phyloP scores from a whole-genome alignment of 1,140 invertebrate species.

The Cydia amplana region DNA sequence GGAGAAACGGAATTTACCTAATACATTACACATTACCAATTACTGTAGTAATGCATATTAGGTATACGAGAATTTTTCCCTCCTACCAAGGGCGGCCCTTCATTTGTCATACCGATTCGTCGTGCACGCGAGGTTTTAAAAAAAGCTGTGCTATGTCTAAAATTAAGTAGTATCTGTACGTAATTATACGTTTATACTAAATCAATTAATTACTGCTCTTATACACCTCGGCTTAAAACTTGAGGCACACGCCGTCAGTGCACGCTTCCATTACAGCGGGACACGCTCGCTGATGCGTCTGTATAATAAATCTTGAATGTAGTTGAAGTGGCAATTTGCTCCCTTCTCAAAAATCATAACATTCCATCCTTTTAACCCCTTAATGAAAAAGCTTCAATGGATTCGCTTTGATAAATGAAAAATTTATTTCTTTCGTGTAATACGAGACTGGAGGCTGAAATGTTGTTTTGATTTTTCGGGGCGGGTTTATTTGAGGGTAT shows the following conservation, averaged over 20 bases:
- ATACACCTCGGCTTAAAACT: neutral
- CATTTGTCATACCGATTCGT: no score
- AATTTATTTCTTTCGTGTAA: neutral
- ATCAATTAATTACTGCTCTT: neutral
- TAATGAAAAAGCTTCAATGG: constrained; percentile 16
- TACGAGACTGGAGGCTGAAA: neutral
- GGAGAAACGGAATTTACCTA: no score
- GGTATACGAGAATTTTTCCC: no score
- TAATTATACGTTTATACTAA: neutral
- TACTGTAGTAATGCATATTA: no score
- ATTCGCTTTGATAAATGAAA: neutral
- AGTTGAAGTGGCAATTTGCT: constrained; percentile 34
- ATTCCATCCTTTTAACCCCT: constrained; percentile 22
- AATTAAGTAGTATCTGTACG: neutral
- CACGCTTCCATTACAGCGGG: constrained; percentile 36
- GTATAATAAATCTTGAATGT: constrained; percentile 34
- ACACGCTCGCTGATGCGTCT: constrained; percentile 38
- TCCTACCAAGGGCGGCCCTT: no score
- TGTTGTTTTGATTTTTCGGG: neutral
- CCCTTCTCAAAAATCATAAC: constrained; percentile 25
- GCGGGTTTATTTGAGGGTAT: neutral
- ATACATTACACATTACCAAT: no score
- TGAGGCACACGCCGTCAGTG: constrained; percentile 32
- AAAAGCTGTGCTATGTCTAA: no score
- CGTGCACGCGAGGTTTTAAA: no score